Evolutionary conservation across 2,888 invertebrate genomes (phyloP).

Genomic region (Beris morrisii): DNA sequence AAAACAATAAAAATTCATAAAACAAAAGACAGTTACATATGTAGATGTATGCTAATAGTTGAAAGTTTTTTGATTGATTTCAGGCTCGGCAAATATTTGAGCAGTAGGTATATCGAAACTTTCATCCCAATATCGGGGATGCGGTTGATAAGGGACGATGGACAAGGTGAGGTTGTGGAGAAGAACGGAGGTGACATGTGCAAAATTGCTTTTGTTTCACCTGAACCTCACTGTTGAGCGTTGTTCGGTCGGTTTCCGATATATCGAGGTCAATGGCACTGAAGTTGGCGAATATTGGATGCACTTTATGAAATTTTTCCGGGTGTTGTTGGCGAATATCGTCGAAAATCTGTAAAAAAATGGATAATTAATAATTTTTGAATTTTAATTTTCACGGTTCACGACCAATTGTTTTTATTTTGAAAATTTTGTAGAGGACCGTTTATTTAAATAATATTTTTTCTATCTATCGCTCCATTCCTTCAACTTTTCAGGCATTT

Average conservation of each 20-base stretch:
- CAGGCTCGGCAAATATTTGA: slow-evolving; percentile 34
- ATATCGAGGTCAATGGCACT: slow-evolving; percentile 58
- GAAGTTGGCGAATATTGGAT: slow-evolving; percentile 61
- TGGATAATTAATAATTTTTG: background rate
- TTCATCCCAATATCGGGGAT: slow-evolving; percentile 22
- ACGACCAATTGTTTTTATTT: too few species aligned
- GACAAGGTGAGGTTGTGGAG: background rate
- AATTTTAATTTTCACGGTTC: background rate
- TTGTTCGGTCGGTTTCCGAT: slow-evolving; percentile 51
- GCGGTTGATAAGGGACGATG: background rate
- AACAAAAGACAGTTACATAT: too few species aligned
- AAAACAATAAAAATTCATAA: slow-evolving; percentile 29
- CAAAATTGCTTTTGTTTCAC: slow-evolving; percentile 49
- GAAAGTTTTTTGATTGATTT: slow-evolving; percentile 34
- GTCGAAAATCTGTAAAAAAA: slow-evolving; percentile 60
- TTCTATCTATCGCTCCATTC: background rate
- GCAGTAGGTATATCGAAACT: slow-evolving; percentile 13
- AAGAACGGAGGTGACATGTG: background rate
- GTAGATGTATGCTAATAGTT: background rate
- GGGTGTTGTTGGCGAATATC: slow-evolving; percentile 57
- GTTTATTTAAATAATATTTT: too few species aligned
- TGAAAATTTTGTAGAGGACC: too few species aligned
- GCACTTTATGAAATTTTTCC: slow-evolving; percentile 59
- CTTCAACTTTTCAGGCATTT: background rate
- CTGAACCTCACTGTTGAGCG: slow-evolving; percentile 59